Evolutionary conservation across 2,797 vertebrate genomes (phyloP).

Genomic region (Chaenodraco wilsoni): DNA sequence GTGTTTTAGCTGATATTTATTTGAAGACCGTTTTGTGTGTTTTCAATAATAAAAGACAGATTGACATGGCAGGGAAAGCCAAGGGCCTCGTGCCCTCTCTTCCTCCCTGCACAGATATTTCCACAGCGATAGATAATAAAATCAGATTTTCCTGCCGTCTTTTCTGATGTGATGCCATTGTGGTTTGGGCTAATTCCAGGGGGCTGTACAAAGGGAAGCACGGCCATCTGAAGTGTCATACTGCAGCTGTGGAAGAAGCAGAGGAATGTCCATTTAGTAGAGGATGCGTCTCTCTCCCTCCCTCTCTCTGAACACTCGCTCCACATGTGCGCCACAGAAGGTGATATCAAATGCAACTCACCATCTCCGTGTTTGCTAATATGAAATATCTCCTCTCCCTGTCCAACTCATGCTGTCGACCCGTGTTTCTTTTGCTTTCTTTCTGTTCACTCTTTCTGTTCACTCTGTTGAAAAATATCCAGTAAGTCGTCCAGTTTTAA

Average conservation of each 20-base stretch:
- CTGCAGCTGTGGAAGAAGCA: slow-evolving; percentile 89
- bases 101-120: slow-evolving; percentile 81
- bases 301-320: slow-evolving; percentile 44
- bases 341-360: slow-evolving; percentile 89
- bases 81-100: slow-evolving; percentile 66
- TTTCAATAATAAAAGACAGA: slow-evolving; percentile 61
- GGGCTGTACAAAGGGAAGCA: slow-evolving; percentile 89
- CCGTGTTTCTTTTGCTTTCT: not conserved
- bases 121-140: slow-evolving; percentile 87
- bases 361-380: slow-evolving; percentile 66
- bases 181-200: slow-evolving; percentile 93
- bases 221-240: slow-evolving; percentile 93
- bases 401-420: slow-evolving; percentile 18
- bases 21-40: slow-evolving; percentile 38
- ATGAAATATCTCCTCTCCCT: slow-evolving; percentile 51
- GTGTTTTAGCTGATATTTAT: slow-evolving; percentile 33
- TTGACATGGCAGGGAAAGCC: slow-evolving; percentile 57
- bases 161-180: slow-evolving; percentile 94
- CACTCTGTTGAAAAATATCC: slow-evolving; percentile 4
- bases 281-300: slow-evolving; percentile 71
- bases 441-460: slow-evolving; percentile 8
- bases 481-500: not conserved
- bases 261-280: slow-evolving; percentile 86
- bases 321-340: slow-evolving; percentile 94
- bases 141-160: slow-evolving; percentile 79